These are phyloP conservation scores for Nannospalax galili DNA, from an alignment of 2,113 vertebrate species.

Conservation along the genomic window DNA sequence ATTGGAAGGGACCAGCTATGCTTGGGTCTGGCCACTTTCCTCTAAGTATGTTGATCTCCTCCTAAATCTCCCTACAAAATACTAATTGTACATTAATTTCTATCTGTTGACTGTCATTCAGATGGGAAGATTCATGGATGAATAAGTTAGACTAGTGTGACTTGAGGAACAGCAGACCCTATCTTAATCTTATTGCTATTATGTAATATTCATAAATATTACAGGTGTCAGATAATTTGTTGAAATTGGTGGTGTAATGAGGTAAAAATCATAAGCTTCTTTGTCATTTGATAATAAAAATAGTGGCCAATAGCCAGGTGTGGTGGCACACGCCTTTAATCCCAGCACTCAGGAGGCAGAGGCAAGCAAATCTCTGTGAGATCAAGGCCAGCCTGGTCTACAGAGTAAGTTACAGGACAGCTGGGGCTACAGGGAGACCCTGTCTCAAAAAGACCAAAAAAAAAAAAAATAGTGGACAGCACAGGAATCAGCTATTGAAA, in stretches of 20 bases:
- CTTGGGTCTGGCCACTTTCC: not conserved
- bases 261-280: not conserved
- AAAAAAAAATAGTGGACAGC: too few relatives aligned
- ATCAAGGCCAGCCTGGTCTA: too few relatives aligned
- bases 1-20: not conserved
- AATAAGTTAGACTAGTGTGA: not conserved
- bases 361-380: too few relatives aligned
- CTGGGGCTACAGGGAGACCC: too few relatives aligned
- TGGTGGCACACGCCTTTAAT: too few relatives aligned
- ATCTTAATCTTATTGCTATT: not conserved
- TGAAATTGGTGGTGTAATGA: not conserved
- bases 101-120: not conserved
- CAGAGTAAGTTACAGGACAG: too few relatives aligned
- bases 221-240: not conserved
- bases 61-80: not conserved
- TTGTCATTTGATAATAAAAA: not conserved
- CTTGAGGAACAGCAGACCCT: not conserved
- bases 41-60: not conserved
- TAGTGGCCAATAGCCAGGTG: too few relatives aligned
- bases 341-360: too few relatives aligned
- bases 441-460: too few relatives aligned
- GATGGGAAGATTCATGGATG: not conserved
- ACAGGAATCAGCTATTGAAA: not conserved
- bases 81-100: not conserved
- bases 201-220: not conserved